Evolutionary conservation across 37 sponge, comb jelly and placozoan species (phyloP).

Genomic region (Geodia barretti): DNA sequence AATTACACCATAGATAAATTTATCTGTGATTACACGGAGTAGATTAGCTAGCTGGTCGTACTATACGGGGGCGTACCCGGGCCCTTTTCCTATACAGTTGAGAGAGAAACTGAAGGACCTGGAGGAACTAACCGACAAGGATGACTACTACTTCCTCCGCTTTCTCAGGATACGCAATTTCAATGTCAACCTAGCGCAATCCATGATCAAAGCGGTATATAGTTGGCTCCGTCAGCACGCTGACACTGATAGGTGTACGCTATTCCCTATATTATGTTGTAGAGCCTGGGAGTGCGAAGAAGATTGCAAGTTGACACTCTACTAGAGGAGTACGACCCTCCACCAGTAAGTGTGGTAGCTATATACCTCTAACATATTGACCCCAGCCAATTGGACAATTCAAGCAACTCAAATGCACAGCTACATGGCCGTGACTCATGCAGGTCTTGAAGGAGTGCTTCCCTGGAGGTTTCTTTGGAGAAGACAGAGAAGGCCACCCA

Average conservation of each 20-base stretch:
- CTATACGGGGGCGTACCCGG: no score
- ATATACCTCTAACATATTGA: no score
- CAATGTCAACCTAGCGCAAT: constrained; percentile 51
- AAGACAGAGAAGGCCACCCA: constrained; percentile 76
- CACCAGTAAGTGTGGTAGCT: background rate
- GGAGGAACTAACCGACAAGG: constrained; percentile 8
- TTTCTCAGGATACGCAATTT: constrained; percentile 51
- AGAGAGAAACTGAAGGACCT: constrained; percentile 21
- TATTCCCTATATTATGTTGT: background rate
- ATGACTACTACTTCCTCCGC: constrained; percentile 35
- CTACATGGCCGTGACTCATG: background rate
- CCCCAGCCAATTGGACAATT: no score
- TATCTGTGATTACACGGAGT: no score
- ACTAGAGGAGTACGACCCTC: constrained; percentile 41
- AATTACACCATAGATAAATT: no score
- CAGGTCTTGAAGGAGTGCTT: constrained; percentile 56
- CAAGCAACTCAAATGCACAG: no score
- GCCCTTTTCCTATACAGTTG: no score
- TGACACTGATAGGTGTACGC: background rate
- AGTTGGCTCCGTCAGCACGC: no score
- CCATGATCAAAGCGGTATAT: constrained; percentile 68
- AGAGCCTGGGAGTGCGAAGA: constrained; percentile 61
- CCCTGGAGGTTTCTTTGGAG: constrained; percentile 67
- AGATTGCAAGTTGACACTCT: constrained; percentile 62
- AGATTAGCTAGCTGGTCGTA: no score